These are phyloP conservation scores for Cerastis rubricosa DNA, from an alignment of 2,888 invertebrate species.

Conservation along the genomic window DNA sequence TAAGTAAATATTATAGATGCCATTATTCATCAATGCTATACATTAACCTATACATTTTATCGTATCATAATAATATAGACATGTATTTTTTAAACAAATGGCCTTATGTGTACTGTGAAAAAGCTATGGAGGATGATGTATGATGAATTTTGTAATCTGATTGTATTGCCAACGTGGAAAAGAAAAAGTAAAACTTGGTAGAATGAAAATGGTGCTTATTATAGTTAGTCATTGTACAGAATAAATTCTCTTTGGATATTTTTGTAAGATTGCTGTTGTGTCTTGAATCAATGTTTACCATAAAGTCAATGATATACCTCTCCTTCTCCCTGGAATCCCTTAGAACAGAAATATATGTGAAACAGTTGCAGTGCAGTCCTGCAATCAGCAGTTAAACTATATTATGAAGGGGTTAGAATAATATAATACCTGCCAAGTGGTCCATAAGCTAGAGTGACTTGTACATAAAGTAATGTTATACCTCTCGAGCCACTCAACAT, in stretches of 20 bases:
- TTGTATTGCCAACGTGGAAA: slow-evolving; percentile 78
- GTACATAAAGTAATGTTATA: slow-evolving; percentile 59
- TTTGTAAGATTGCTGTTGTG: slow-evolving; percentile 82
- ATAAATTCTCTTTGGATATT: slow-evolving; percentile 88
- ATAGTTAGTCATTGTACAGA: slow-evolving; percentile 90
- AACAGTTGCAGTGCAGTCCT: slow-evolving; percentile 60
- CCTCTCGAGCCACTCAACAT: slow-evolving; percentile 77
- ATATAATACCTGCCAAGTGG: slow-evolving; percentile 62
- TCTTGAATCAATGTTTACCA: slow-evolving; percentile 68
- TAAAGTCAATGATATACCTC: slow-evolving; percentile 63
- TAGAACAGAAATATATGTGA: slow-evolving; percentile 43
- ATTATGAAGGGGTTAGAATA: slow-evolving; percentile 62
- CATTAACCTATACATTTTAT: slow-evolving; percentile 54
- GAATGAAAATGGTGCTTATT: slow-evolving; percentile 89
- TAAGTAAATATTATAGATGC: slow-evolving; percentile 63
- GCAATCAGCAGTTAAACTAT: slow-evolving; percentile 75
- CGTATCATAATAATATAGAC: slow-evolving; percentile 48
- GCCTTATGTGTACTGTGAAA: slow-evolving; percentile 79
- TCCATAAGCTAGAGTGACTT: slow-evolving; percentile 70
- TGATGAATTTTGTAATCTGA: slow-evolving; percentile 63
- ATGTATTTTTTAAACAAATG: slow-evolving; percentile 72
- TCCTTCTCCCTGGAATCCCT: slow-evolving; percentile 50
- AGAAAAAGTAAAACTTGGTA: slow-evolving; percentile 75
- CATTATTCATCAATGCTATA: slow-evolving; percentile 63
- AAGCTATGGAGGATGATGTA: slow-evolving; percentile 70